These are phyloP conservation scores for Muscicapa striata DNA, from an alignment of 2,797 vertebrate genomes.

Conservation along the genomic window DNA sequence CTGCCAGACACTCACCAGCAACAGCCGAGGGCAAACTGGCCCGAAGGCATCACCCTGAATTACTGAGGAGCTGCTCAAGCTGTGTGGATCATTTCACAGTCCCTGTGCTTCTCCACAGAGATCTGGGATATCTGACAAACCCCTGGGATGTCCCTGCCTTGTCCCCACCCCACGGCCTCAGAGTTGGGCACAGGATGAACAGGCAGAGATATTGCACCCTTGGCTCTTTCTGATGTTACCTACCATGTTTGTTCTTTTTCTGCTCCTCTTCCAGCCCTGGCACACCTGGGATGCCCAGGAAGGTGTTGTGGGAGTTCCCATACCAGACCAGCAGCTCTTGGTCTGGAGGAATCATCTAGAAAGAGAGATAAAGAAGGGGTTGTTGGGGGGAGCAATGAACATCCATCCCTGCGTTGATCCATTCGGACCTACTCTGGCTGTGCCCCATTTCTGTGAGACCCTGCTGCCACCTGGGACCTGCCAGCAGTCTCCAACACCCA, in stretches of 20 bases:
- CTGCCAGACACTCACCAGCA: background rate
- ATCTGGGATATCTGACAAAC: background rate
- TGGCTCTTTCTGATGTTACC: background rate
- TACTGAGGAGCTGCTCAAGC: background rate
- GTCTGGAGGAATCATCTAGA: conserved; percentile 93
- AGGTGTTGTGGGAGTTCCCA: conserved; percentile 93
- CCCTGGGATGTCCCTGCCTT: background rate
- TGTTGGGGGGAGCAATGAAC: rapidly evolving
- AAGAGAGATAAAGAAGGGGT: background rate
- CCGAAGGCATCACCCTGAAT: rapidly evolving
- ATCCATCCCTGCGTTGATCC: rapidly evolving
- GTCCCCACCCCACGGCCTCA: rapidly evolving
- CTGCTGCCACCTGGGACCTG: background rate
- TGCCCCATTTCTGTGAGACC: background rate
- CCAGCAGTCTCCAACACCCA: rapidly evolving
- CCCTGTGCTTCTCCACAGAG: background rate
- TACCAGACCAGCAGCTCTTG: conserved; percentile 98
- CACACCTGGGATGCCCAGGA: conserved; percentile 94
- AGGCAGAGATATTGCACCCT: background rate
- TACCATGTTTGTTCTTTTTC: conserved; percentile 91
- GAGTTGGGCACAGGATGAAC: background rate
- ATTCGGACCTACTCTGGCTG: rapidly evolving
- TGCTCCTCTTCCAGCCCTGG: conserved; percentile 91
- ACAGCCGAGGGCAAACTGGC: rapidly evolving
- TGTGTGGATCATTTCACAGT: background rate